Base-by-base conservation (phyloP, 2,888 invertebrate genomes). In the Dinocampus coccinellae region DNA sequence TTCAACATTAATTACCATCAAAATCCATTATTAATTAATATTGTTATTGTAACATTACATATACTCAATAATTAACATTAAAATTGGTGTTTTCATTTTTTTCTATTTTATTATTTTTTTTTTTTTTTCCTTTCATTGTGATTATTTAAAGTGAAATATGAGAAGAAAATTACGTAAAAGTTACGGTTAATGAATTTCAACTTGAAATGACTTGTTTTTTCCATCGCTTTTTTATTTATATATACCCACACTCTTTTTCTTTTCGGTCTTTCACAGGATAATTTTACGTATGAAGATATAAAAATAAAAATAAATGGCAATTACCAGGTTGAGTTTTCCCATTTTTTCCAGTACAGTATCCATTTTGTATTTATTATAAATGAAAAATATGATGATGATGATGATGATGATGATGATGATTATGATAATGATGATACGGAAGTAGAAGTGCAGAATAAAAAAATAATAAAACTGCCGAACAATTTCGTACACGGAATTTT, bases 241-340 rank as follows among this genome's bases (percentile, higher is more conserved):
- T 34, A 60, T n/a, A n/a, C n/a, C n/a, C n/a, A n/a, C n/a, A n/a
- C n/a, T n/a, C n/a, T n/a, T n/a, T n/a, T n/a, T n/a, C n/a, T n/a
- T n/a, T n/a, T n/a, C n/a, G n/a, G n/a, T n/a, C n/a, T n/a, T n/a
- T n/a, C n/a, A n/a, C n/a, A n/a, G n/a, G n/a, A n/a, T n/a, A n/a
- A n/a, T n/a, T n/a, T n/a, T n/a, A n/a, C n/a, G n/a, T n/a, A 29
- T 60, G 22, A 60, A 60, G 22, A 34, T 24, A 22, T 47, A 29
- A 33, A 42, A 63, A 39, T 34, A 47, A 24, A 57, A 60, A 33
- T 9, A 11, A 33, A 3, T 58, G 55, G 42, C 26, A 29, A 65
- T 64, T 87, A 87, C 87, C 87, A 87, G 73, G 83, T 87, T 85
- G 64, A 87, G 80, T 75, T 85, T 87, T 77, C 82, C 85, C 83